phyloP scores from a whole-genome alignment of 2,113 vertebrate genomes.

The Spermophilus dauricus region DNA sequence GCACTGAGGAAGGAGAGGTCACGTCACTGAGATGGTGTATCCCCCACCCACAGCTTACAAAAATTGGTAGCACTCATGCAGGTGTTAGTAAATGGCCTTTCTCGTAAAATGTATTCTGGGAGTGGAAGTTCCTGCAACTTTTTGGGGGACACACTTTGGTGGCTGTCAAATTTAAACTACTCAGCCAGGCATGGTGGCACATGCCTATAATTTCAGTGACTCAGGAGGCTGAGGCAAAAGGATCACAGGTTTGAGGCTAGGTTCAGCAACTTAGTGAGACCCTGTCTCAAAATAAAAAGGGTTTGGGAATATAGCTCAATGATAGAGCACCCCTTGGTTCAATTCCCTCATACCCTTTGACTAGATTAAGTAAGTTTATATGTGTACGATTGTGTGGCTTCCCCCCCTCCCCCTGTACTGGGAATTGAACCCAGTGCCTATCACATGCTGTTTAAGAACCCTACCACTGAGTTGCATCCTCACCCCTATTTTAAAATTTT shows the following conservation, averaged over 20 bases:
- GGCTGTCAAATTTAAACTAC: background rate
- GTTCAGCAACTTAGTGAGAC: no score
- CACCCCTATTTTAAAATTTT: background rate
- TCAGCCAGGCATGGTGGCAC: no score
- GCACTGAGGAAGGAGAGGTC: background rate
- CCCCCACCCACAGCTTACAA: no score
- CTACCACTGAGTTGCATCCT: background rate
- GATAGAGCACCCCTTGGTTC: no score
- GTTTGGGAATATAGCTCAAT: no score
- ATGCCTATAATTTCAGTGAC: no score
- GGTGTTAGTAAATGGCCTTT: background rate
- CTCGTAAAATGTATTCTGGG: background rate
- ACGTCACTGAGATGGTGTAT: fast-evolving
- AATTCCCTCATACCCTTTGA: no score
- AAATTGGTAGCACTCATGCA: background rate
- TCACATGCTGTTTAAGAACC: background rate
- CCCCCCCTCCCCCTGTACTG: no score
- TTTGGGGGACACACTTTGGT: background rate
- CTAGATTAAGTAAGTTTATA: background rate
- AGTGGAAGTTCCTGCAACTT: background rate
- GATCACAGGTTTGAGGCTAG: no score
- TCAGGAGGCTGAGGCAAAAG: no score
- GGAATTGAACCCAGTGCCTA: no score
- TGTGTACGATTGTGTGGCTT: background rate
- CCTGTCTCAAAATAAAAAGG: no score